phyloP scores from a whole-genome alignment of 1,140 invertebrate genomes.

The Procambarus clarkii region DNA sequence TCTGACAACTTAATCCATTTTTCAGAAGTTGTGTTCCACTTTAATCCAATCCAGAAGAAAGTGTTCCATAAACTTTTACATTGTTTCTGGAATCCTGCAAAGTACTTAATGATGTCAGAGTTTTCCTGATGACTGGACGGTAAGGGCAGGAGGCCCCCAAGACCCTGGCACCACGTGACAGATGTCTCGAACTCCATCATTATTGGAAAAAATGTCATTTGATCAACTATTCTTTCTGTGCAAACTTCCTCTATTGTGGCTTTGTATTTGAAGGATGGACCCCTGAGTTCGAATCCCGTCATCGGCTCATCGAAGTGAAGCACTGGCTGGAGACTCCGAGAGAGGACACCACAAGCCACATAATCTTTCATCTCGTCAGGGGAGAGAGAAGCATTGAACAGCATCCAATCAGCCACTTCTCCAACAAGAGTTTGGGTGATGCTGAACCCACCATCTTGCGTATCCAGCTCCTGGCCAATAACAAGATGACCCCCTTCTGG shows the following conservation, averaged over 20 bases:
- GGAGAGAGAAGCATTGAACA: conserved; percentile 3
- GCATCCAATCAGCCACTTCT: conserved; percentile 12
- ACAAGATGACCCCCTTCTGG: conserved; percentile 16
- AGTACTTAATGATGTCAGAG: neutral
- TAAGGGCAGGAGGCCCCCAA: neutral
- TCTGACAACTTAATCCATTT: neutral
- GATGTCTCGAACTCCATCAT: neutral
- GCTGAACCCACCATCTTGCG: neutral
- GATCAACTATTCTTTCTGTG: neutral
- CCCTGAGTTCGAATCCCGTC: neutral
- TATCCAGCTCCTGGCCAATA: conserved; percentile 26
- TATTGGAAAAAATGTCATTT: neutral
- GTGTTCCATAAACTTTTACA: conserved; percentile 10
- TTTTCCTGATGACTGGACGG: conserved; percentile 1
- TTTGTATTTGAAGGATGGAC: conserved; percentile 2
- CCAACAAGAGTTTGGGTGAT: neutral
- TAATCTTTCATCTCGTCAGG: neutral
- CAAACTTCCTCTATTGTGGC: neutral
- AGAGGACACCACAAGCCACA: neutral
- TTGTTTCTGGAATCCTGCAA: neutral
- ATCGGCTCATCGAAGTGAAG: neutral
- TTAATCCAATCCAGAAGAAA: conserved; percentile 1
- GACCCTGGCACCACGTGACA: neutral
- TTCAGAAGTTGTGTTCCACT: neutral
- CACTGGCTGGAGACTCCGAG: neutral